These are phyloP conservation scores for Anolis carolinensis DNA, from an alignment of 2,113 vertebrate genomes.

Conservation along the genomic window DNA sequence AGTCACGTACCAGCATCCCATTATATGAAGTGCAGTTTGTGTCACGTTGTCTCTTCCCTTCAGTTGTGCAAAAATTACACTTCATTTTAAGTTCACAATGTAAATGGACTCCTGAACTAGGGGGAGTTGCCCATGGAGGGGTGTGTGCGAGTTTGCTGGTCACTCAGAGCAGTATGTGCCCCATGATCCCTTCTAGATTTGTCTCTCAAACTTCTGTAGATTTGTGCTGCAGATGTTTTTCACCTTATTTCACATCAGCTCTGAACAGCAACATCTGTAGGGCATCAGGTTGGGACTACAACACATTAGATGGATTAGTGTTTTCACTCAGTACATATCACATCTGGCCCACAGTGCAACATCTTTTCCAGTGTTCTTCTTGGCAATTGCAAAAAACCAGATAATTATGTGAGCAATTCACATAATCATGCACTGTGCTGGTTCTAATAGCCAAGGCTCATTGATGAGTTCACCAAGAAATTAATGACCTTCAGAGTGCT, in stretches of 20 bases:
- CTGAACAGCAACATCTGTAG: neutral
- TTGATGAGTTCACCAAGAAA: neutral
- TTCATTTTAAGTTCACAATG: neutral
- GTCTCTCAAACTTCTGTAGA: too few species aligned
- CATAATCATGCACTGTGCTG: neutral
- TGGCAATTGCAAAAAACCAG: neutral
- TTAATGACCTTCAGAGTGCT: constrained; percentile 36
- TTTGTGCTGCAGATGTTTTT: neutral
- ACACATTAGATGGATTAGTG: neutral
- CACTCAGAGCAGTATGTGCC: too few species aligned
- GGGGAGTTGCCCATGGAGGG: neutral
- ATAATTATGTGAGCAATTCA: neutral
- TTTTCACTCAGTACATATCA: neutral
- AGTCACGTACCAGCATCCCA: too few species aligned
- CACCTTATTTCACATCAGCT: neutral
- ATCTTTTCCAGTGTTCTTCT: neutral
- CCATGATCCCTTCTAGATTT: too few species aligned
- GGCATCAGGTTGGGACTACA: neutral
- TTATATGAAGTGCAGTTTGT: neutral
- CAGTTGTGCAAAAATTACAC: neutral
- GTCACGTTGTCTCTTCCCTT: neutral
- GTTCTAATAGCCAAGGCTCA: neutral
- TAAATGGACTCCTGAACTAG: too few species aligned
- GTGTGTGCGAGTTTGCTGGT: too few species aligned
- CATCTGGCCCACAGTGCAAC: neutral